A percentile compares a stretch with the other conserved stretches of the same genome.
phyloP scores from a whole-genome alignment of 2,888 invertebrate species.

The Mechanitis messenoides region DNA sequence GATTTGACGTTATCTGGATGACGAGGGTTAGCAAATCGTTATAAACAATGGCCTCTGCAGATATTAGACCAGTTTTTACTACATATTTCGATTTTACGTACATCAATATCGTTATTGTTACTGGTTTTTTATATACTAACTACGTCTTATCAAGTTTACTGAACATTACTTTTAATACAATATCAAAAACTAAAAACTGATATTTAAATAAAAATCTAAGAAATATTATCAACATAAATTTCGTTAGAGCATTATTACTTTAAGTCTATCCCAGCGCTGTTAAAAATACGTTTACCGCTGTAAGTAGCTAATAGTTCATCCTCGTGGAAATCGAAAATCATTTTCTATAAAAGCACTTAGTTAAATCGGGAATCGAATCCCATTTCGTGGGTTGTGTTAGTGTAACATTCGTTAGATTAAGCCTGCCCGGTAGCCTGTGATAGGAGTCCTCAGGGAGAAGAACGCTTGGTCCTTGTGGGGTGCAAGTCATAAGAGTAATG shows the following conservation, averaged over 20 bases:
- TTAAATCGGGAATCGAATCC: conserved; percentile 69
- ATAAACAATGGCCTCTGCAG: conserved; percentile 25
- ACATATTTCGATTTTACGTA: background rate
- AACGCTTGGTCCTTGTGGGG: conserved; percentile 43
- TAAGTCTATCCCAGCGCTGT: background rate
- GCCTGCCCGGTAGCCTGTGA: conserved; percentile 59
- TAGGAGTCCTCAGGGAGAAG: conserved; percentile 61
- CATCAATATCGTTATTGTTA: too few species aligned
- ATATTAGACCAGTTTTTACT: conserved; percentile 13
- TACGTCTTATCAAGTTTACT: too few species aligned
- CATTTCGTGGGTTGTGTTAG: conserved; percentile 67
- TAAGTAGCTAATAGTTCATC: conserved; percentile 25
- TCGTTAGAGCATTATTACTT: background rate
- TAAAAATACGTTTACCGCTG: conserved; percentile 14
- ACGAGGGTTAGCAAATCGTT: conserved; percentile 34
- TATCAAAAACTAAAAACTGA: too few species aligned
- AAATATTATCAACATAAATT: background rate
- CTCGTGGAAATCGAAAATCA: conserved; percentile 25
- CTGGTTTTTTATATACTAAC: too few species aligned
- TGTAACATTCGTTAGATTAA: conserved; percentile 68
- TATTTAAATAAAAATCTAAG: background rate
- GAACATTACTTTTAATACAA: background rate
- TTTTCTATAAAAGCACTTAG: conserved; percentile 52
- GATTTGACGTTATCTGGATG: conserved; percentile 37
- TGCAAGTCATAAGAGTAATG: conserved; percentile 26